These are phyloP conservation scores for Phalacrocorax brasilianus DNA, from an alignment of 2,113 vertebrate species.

Conservation along the genomic window DNA sequence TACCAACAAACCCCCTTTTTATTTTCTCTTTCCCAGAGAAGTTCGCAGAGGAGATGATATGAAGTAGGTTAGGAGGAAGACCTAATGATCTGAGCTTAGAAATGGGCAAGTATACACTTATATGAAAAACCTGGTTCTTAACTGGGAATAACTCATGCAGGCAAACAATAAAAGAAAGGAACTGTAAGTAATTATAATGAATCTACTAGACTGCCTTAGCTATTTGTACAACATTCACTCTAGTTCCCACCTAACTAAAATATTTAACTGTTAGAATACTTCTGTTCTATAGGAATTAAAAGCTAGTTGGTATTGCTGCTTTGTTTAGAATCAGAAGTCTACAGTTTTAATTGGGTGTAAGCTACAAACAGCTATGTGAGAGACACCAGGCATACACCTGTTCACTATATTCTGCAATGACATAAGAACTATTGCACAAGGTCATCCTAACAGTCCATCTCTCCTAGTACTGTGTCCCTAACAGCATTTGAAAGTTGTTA, in stretches of 20 bases:
- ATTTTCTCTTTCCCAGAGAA: neutral
- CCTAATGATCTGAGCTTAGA: neutral
- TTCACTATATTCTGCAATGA: neutral
- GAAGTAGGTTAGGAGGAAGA: neutral
- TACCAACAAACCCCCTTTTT: neutral
- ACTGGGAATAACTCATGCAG: neutral
- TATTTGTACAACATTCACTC: neutral
- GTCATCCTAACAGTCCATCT: neutral
- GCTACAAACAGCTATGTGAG: neutral
- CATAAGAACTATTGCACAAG: accelerated
- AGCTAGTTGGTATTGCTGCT: neutral
- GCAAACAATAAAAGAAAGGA: neutral
- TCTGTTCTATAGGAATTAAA: neutral
- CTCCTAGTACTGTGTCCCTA: neutral
- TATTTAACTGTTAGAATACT: neutral
- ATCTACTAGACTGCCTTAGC: neutral
- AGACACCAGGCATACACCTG: neutral
- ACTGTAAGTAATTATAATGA: neutral
- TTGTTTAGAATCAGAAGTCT: neutral
- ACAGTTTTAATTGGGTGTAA: neutral
- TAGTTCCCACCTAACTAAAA: neutral
- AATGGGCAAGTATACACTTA: neutral
- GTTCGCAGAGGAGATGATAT: neutral
- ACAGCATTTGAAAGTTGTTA: neutral
- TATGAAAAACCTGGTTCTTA: neutral